Base-by-base conservation (phyloP, 2,888 invertebrate genomes). In the Cheilosia vulpina region DNA sequence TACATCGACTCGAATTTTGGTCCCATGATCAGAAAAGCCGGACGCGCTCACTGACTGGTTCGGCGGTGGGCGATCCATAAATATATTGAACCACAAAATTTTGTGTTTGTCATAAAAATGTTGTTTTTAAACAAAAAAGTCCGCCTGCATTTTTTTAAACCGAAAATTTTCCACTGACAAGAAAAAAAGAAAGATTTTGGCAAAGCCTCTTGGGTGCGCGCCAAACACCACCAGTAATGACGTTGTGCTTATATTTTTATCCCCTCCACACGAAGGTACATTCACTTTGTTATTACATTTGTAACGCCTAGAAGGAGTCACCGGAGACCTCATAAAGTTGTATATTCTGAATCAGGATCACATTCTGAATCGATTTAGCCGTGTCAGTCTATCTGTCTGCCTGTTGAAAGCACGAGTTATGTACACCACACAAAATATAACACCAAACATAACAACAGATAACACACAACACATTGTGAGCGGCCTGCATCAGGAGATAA, bases 11-110 rank as follows among this genome's bases (percentile, higher is more conserved):
- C 7, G 19, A 13, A 15, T 19, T 47, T 47, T 47, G 19, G 58
- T 58, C 58, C 58, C 58, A 58, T 58, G 58, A 58, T n/a, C 57
- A 27, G 55, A 31, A 38, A 38, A 27, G 55, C 55, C 55, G 55
- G 55, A 27, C 27, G 13, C 15, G 17, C 47, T 9, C 5, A 19
- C 6, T 7, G 27, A 27, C 27, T 27, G 27, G 27, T 27, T 27
- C 6, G 2, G 17, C 19, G 3, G 38, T 58, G 9, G 58, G 38
- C 19, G 27, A 13, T 27, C 7, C 31, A 31, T 19, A 58, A 11
- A 19, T 2, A 47, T 47, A 7, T 19, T 47, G 6, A 6, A 52
- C 21, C 21, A 4, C 7, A 15, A 21, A 21, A 27, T 19, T 31
- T 31, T 9, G 31, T 31, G 9, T 31, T 21, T 58, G 58, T 58